Base-by-base conservation (phyloP, 2,888 invertebrate species). In the Pollenia angustigena region DNA sequence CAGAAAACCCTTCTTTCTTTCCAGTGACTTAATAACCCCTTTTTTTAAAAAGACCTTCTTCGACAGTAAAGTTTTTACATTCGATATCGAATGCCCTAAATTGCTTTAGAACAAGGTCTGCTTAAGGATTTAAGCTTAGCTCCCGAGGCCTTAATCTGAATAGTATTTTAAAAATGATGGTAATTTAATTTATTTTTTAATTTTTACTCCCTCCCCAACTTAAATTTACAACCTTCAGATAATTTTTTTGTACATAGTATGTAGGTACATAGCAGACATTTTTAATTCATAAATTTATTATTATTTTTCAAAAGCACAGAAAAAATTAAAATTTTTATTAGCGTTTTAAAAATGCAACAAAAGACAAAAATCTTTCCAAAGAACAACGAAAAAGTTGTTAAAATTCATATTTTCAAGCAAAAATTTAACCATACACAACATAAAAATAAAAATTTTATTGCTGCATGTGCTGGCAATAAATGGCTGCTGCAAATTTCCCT, bases 401-500 rank as follows among this genome's bases (percentile, higher is more conserved):
- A 56, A 71, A 71, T 44, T 40, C 10, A 18, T 56, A 44, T 10
- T 56, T 62, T 42, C 4, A 8, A 71, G 14, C 44, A 54, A 44
- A 54, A 54, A 1, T 54, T 50, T 11, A 80, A 81, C 64, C 83
- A 71, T 76, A 54, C 74, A 23, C 68, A 75, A 81, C 76, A 76
- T 81, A 83, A 80, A 86, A 75, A 78, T 66, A 23, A 16, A 18
- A 46, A 46, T 79, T 80, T 89, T 80, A 85, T 88, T 84, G 75
- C 81, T 88, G 87, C 88, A 88, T 88, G 88, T 80, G 89, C 80
- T 76, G 69, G 50, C 83, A 54, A 88, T 87, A 88, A 84, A 71
- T 72, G 81, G 12, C n/a, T 48, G 10, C 56, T 58, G 32, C 54
- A 44, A 42, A 64, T 8, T 16, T 68, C 6, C 32, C 23, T 42